Conservation (phyloP, 1,140 invertebrate genomes). For the Whitmania pigra region DNA sequence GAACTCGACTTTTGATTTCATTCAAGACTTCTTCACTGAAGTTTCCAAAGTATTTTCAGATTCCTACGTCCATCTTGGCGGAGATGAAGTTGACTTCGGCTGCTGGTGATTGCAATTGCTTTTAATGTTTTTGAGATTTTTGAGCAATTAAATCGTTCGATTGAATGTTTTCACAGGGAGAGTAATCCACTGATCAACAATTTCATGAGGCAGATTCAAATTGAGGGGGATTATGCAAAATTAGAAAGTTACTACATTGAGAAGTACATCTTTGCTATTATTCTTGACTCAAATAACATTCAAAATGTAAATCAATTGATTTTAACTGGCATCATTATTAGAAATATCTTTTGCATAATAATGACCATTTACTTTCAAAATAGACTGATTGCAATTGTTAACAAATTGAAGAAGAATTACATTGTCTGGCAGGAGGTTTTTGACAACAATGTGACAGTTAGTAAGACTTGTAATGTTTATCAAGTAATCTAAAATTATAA, state of each 20-base stretch:
- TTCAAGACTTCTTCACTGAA: slow-evolving; percentile 36
- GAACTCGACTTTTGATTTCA: slow-evolving; percentile 34
- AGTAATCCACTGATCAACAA: slow-evolving; percentile 59
- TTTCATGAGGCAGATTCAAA: slow-evolving; percentile 57
- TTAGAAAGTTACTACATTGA: slow-evolving; percentile 60
- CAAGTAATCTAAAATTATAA: not conserved
- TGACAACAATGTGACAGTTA: slow-evolving; percentile 54
- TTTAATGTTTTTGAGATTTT: not conserved
- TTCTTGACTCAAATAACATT: not conserved
- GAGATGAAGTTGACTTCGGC: slow-evolving; percentile 72
- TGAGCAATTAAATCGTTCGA: slow-evolving; percentile 18
- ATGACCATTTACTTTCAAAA: slow-evolving; percentile 19
- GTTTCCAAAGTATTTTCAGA: slow-evolving; percentile 37
- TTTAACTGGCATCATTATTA: not conserved
- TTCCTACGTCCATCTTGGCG: slow-evolving; percentile 51
- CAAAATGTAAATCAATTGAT: not conserved
- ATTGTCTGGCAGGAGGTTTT: slow-evolving; percentile 88
- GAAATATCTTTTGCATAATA: not conserved
- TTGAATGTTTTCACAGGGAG: slow-evolving; percentile 46
- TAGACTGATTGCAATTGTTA: slow-evolving; percentile 46
- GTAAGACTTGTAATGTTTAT: slow-evolving; percentile 29
- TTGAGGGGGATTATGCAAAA: slow-evolving; percentile 42
- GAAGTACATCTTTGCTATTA: slow-evolving; percentile 35
- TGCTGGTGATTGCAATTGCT: slow-evolving; percentile 55
- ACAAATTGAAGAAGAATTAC: slow-evolving; percentile 42